A percentile compares a stretch with the other conserved stretches of the same genome.
These are phyloP conservation scores for Lates japonicus DNA, from an alignment of 2,797 vertebrate genomes.

Conservation along the genomic window DNA sequence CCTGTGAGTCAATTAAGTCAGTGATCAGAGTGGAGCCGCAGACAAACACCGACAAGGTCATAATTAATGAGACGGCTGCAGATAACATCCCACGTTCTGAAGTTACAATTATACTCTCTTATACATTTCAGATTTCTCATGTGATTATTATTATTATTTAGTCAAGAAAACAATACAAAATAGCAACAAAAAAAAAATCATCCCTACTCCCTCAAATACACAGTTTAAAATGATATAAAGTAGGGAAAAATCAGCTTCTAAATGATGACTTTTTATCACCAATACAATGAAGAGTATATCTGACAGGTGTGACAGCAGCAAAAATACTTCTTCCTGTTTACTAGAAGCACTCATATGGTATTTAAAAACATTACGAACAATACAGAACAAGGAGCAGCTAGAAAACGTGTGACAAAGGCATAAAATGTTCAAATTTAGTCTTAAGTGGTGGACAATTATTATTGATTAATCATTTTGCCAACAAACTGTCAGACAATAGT, in stretches of 20 bases:
- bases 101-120: background rate
- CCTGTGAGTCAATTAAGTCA: slow-evolving; percentile 16
- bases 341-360: background rate
- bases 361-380: background rate
- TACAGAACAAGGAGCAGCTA: background rate
- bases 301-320: background rate
- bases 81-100: background rate
- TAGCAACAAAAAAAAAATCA: background rate
- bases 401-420: background rate
- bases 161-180: background rate
- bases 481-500: too few species aligned
- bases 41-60: slow-evolving; percentile 24
- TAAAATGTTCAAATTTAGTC: background rate
- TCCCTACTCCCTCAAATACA: background rate
- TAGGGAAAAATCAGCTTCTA: background rate
- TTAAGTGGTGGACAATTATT: background rate
- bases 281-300: background rate
- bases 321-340: background rate
- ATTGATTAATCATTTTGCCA: too few species aligned
- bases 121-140: background rate
- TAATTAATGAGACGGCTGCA: background rate
- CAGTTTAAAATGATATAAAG: background rate
- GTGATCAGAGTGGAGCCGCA: slow-evolving; percentile 28
- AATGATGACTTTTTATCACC: background rate
- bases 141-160: background rate